These are phyloP conservation scores for Protobothrops flavoviridis DNA, from an alignment of 2,113 vertebrate species.

Conservation along the genomic window DNA sequence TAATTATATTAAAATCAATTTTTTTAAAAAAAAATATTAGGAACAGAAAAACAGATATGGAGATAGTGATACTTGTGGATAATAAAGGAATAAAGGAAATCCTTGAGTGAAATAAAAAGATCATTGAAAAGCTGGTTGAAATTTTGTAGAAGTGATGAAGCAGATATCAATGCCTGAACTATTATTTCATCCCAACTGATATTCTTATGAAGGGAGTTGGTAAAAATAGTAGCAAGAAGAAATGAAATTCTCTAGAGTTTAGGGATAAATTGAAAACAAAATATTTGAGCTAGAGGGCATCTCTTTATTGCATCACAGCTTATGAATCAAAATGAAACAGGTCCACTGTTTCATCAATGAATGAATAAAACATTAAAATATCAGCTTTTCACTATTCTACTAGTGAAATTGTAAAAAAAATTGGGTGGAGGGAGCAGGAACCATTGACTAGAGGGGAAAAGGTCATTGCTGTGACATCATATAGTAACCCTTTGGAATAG, in stretches of 20 bases:
- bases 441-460: not conserved
- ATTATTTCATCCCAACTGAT: not conserved
- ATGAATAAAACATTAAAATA: not conserved
- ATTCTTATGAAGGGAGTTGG: not conserved
- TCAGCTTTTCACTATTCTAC: not conserved
- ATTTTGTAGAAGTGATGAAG: not conserved
- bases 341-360: not conserved
- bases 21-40: not conserved
- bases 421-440: not conserved
- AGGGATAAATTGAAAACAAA: not conserved
- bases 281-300: not conserved
- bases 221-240: not conserved
- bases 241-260: not conserved
- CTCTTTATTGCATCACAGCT: not conserved
- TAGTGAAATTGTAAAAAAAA: not conserved
- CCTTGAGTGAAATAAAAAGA: not conserved
- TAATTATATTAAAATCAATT: not conserved
- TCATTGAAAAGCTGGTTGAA: not conserved
- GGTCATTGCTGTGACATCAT: not conserved
- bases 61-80: not conserved
- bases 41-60: not conserved
- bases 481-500: not conserved
- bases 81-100: not conserved
- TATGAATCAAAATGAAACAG: not conserved
- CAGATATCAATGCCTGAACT: not conserved